Base-by-base conservation (phyloP, 2,888 invertebrate species). In the Nowickia ferox region DNA sequence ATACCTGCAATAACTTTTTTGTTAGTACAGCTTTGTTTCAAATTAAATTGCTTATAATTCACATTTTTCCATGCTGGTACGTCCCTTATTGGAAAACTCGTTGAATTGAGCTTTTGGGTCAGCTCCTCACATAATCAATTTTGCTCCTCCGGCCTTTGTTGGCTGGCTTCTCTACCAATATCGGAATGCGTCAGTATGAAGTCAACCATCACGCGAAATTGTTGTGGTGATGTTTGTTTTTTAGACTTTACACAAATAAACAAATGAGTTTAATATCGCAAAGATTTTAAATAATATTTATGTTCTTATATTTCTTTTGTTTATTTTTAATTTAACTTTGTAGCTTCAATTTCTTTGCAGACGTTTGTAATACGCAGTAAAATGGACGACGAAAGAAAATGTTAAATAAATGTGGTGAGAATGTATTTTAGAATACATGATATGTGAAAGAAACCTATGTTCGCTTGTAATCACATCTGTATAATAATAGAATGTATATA, bases 91-190 rank as follows among this genome's bases (percentile, higher is more conserved):
- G n/a, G 57, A 2, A 30, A 15, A 30, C 17, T 30, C 6, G 9
- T 38, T 15, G 57, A 59, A 59, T 59, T 59, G 9, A 59, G 57
- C 15, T 61, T 61, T 61, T 42, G 42, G 10, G 17, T 61, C 10
- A 61, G 10, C 42, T 61, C 61, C 17, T 61, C 61, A 10, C n/a
- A 61, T 40, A 61, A 17, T 10, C 10, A 17, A 17, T 61, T 61
- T 61, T 61, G 40, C n/a, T 61, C 59, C 10, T 61, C 59, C n/a
- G 59, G 59, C 9, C 59, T 38, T 61, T 61, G 59, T 40, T 61
- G 59, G n/a, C 40, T 61, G 38, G 10, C 2, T 9, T n/a, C 59
- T 40, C n/a, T 61, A 3, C 59, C 61, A 42, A 61, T 61, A 42
- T 61, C 61, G 11, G 42, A 17, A 11, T 61, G 17, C 3, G 17